Evolutionary conservation across 1,140 invertebrate genomes (phyloP), one percentile per base, ranked within the genome.

Genomic region (Yoshiicerus persimilis): DNA sequence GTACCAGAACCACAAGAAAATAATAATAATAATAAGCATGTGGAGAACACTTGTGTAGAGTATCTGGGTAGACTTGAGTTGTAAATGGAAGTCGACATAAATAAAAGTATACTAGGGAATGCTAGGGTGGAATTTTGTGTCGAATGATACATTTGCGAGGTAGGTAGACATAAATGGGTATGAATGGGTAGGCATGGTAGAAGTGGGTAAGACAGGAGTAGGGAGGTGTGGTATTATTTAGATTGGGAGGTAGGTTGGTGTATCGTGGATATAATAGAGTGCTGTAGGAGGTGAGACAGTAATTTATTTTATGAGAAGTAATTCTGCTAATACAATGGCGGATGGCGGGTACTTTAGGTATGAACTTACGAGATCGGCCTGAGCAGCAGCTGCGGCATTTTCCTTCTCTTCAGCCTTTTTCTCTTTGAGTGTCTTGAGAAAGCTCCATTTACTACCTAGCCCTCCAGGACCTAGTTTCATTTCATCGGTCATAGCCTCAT

Each of bases 341-440:
- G 25, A 84, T 39, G 23, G 27, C 20, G 83, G 30, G 75, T 34
- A 32, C 10, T 38, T 80, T 80, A 36, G 0, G 70, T 32, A 84
- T 84, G 83, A 56, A 88, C 89, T 90, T 90, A 90, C 89, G 36
- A 88, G 86, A 85, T 91, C 90, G 27, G 89, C 39, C 34, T 88
- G 88, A 20, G 87, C 89, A 75, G 87, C 90, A 2, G 89, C 88
- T 11, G 90, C 89, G n/a, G 90, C 89, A 87, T 88, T 90, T 86
- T 91, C 91, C 89, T 96, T 96, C 90, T 97, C 96, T 92, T 97
- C 96, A 11, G 96, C 96, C 93, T 97, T 97, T 87, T 96, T 94
- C 91, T 97, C 97, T 92, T 97, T 97, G 36, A 97, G 91, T 8
- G 97, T 96, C 92, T 97, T 98, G 13, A 97, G 92, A 25, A 97